phyloP scores from a whole-genome alignment of 2,113 vertebrate species.

The Capreolus pygargus region DNA sequence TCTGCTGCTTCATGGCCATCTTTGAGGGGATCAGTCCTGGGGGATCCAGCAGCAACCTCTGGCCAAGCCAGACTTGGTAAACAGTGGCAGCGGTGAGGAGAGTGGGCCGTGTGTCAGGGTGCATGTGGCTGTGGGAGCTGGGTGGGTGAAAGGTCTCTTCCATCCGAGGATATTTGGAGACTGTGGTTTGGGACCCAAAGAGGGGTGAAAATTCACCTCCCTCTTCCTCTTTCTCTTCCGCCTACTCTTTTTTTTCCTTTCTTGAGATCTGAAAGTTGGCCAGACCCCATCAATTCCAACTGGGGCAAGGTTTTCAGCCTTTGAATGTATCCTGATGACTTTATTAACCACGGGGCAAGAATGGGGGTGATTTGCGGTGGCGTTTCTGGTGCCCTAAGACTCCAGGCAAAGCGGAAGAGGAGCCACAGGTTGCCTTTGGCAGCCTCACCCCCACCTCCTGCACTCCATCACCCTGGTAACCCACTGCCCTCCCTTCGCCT shows the following conservation, averaged over 20 bases:
- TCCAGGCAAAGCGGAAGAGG: background rate
- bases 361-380: background rate
- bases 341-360: background rate
- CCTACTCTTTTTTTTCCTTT: background rate
- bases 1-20: background rate
- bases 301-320: background rate
- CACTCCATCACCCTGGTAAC: background rate
- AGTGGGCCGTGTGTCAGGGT: background rate
- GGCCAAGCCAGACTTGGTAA: background rate
- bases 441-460: background rate
- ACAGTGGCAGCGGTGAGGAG: background rate
- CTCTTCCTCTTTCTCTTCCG: background rate
- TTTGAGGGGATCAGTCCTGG: accelerated
- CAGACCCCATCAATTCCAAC: background rate
- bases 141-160: background rate
- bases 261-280: background rate
- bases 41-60: background rate
- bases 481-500: background rate
- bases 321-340: background rate
- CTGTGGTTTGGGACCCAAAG: background rate
- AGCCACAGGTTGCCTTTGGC: background rate
- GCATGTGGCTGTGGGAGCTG: background rate
- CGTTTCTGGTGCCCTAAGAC: background rate
- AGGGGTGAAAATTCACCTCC: accelerated
- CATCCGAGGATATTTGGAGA: background rate